Evolutionary conservation across 2,888 invertebrate species (phyloP).

Genomic region (Salticus scenicus): DNA sequence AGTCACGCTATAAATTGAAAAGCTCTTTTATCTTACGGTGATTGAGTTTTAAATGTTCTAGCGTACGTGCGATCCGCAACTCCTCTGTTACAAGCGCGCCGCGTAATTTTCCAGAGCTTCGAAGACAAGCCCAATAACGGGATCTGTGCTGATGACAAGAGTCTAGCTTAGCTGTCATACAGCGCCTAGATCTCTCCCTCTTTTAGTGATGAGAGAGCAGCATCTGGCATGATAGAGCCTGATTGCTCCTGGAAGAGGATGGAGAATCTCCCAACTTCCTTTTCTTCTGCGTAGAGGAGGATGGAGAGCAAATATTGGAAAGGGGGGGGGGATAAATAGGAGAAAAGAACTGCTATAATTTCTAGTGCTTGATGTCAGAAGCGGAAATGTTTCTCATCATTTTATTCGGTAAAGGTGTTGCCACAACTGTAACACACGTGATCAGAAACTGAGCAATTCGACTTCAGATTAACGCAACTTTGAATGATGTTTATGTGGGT

Average conservation of each 20-base stretch:
- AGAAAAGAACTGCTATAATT: slow-evolving; percentile 43
- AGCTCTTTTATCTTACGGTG: not conserved
- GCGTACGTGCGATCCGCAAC: slow-evolving; percentile 31
- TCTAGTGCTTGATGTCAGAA: slow-evolving; percentile 41
- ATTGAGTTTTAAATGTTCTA: slow-evolving; percentile 42
- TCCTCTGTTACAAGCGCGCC: not conserved
- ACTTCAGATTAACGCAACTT: not conserved
- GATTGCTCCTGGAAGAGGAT: slow-evolving; percentile 44
- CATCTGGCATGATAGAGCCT: slow-evolving; percentile 67
- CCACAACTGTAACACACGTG: slow-evolving; percentile 52
- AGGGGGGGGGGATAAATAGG: slow-evolving; percentile 42
- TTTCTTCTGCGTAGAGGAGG: not conserved
- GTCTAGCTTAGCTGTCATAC: slow-evolving; percentile 64
- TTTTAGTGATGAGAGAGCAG: slow-evolving; percentile 56
- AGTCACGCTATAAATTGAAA: not conserved
- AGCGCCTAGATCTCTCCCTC: slow-evolving; percentile 44
- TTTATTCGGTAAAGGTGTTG: slow-evolving; percentile 26
- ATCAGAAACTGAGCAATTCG: slow-evolving; percentile 2
- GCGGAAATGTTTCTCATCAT: slow-evolving; percentile 51
- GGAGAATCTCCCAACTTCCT: not conserved
- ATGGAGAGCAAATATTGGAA: not conserved
- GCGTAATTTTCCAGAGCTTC: slow-evolving; percentile 29
- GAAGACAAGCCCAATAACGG: slow-evolving; percentile 69
- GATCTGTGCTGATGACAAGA: slow-evolving; percentile 64
- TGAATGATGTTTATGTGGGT: not conserved